Conservation (phyloP, 2,113 vertebrate genomes). For the Ailuropoda melanoleuca region DNA sequence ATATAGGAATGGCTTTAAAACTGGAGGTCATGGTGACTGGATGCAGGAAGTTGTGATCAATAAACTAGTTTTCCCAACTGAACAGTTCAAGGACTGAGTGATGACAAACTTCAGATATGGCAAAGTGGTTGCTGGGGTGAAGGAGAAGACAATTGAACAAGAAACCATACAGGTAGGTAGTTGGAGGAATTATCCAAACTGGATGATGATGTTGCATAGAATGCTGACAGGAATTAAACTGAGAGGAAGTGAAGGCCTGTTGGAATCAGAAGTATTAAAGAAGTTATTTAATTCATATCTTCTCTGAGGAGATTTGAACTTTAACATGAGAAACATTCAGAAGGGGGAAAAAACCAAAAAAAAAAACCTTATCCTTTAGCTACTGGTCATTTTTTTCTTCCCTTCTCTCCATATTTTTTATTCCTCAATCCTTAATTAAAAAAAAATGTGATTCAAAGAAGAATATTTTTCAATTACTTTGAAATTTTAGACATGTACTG, state of each 20-base stretch:
- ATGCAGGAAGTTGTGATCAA: neutral
- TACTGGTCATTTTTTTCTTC: neutral
- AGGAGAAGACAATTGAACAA: neutral
- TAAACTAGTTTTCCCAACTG: neutral
- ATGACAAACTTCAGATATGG: neutral
- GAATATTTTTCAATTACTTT: neutral
- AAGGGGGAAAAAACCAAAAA: neutral
- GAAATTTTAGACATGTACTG: constrained; percentile 21
- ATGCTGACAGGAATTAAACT: neutral
- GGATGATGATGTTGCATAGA: neutral
- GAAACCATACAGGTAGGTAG: neutral
- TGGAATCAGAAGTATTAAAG: neutral
- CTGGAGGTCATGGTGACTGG: neutral
- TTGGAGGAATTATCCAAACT: neutral
- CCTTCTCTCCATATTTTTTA: neutral
- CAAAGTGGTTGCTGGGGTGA: neutral
- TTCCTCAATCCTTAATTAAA: neutral
- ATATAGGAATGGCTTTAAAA: neutral
- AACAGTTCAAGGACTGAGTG: neutral
- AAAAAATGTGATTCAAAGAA: neutral
- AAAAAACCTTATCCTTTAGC: neutral
- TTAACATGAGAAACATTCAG: neutral
- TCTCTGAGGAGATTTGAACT: neutral
- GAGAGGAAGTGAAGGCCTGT: neutral
- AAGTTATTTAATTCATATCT: neutral